Conservation (phyloP, 2,888 invertebrate species). For the Linnaemya tessellans region DNA sequence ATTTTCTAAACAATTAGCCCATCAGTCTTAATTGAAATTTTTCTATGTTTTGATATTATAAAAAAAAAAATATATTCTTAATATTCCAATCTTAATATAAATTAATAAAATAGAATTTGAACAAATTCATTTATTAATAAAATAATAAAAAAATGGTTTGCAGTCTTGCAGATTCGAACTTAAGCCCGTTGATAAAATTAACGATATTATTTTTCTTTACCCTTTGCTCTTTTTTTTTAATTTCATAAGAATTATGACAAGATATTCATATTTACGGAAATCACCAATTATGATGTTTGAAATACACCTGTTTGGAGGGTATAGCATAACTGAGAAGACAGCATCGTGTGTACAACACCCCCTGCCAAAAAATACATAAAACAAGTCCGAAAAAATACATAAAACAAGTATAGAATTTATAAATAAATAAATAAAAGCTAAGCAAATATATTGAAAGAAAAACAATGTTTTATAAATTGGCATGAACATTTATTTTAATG, state of each 20-base stretch:
- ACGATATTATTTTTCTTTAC: too few relatives aligned
- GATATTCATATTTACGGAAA: background rate
- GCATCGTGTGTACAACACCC: background rate
- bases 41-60: too few relatives aligned
- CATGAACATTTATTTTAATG: background rate
- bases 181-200: too few relatives aligned
- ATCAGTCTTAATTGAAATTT: too few relatives aligned
- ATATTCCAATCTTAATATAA: too few relatives aligned
- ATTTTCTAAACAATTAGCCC: too few relatives aligned
- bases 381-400: background rate
- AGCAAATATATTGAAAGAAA: background rate
- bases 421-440: conserved; percentile 11
- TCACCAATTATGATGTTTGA: background rate
- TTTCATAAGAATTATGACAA: background rate
- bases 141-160: too few relatives aligned
- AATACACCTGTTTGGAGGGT: conserved; percentile 6
- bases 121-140: too few relatives aligned
- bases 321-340: background rate
- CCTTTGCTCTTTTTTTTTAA: background rate
- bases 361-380: background rate
- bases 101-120: too few relatives aligned
- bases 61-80: too few relatives aligned
- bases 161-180: too few relatives aligned
- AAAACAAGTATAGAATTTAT: background rate
- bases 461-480: background rate